Evolutionary conservation across 2,797 vertebrate genomes (phyloP).

Genomic region (Trachops cirrhosus): DNA sequence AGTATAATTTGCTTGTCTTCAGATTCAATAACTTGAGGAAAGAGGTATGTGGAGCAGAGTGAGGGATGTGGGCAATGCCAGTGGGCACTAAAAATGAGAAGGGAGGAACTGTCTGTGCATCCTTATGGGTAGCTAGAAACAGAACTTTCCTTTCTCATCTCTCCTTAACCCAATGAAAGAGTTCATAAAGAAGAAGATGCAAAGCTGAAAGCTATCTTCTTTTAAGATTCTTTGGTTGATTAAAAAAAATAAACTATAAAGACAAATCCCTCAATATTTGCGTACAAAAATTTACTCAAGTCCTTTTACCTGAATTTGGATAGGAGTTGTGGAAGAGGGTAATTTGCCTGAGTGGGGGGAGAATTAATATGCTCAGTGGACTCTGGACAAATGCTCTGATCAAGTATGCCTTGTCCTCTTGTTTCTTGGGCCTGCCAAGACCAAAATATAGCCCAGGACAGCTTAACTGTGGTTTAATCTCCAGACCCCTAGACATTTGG

Average conservation of each 20-base stretch:
- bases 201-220: not conserved
- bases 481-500: not conserved
- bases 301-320: conserved; percentile 5
- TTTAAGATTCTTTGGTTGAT: not conserved
- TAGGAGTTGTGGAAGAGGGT: not conserved
- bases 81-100: not conserved
- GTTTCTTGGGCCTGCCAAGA: not conserved
- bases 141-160: not conserved
- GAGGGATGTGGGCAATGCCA: not conserved
- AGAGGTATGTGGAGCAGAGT: not conserved
- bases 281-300: not conserved
- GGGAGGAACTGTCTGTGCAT: not conserved
- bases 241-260: not conserved
- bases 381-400: not conserved
- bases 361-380: not conserved
- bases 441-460: not conserved
- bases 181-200: not conserved
- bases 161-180: not conserved
- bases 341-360: not conserved
- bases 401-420: not conserved
- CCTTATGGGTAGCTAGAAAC: not conserved
- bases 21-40: not conserved
- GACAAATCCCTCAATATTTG: not conserved
- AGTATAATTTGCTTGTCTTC: not conserved
- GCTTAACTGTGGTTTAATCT: conserved; percentile 24